Evolutionary conservation across 2,113 vertebrate species (phyloP).

Genomic region (Prionailurus bengalensis): DNA sequence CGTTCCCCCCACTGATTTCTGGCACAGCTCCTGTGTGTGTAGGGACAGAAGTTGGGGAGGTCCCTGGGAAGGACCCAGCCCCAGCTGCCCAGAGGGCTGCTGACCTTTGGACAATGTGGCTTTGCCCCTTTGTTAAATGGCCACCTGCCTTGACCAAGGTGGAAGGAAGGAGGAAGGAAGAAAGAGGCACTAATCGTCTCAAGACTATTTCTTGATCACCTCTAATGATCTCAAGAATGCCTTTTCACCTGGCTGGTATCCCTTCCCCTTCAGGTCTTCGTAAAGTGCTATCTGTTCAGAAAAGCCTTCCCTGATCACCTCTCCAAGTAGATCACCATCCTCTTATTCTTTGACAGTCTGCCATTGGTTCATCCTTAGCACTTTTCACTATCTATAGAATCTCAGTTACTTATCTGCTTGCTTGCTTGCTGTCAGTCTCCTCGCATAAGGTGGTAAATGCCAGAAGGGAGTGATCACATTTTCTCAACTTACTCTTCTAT

Average conservation of each 20-base stretch:
- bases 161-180: not conserved
- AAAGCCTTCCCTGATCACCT: not conserved
- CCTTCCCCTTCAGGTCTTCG: not conserved
- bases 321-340: not conserved
- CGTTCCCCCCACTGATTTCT: conserved; percentile 19
- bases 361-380: not conserved
- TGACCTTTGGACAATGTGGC: not conserved
- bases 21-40: not conserved
- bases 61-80: not conserved
- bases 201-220: not conserved
- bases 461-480: not conserved
- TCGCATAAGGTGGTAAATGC: not conserved
- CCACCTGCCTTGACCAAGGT: not conserved
- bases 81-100: not conserved
- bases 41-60: not conserved
- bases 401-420: not conserved
- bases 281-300: not conserved
- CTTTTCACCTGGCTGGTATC: not conserved
- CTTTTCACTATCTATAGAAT: not conserved
- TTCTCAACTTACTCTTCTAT: not conserved
- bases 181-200: not conserved
- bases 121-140: not conserved
- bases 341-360: not conserved
- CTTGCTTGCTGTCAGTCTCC: not conserved
- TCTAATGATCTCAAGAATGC: not conserved